phyloP scores from a whole-genome alignment of 2,113 vertebrate species.

The Pagrus major region DNA sequence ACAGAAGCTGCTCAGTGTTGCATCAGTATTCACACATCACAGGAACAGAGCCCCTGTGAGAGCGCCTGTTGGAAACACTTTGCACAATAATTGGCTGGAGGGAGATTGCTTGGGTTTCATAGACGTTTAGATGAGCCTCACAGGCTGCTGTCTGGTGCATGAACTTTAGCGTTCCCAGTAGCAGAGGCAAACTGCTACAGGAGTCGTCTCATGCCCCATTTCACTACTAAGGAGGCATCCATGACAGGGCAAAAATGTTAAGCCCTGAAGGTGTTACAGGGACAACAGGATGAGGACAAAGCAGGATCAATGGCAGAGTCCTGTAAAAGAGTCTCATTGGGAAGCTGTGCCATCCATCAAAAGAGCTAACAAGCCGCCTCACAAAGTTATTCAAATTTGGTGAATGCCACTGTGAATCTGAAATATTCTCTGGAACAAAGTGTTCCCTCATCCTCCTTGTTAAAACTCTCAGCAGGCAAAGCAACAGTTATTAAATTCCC shows the following conservation, averaged over 20 bases:
- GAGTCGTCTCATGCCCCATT: conserved; percentile 23
- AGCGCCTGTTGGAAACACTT: conserved; percentile 68
- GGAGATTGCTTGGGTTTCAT: conserved; percentile 52
- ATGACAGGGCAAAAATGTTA: conserved; percentile 7
- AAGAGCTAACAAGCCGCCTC: conserved; percentile 5
- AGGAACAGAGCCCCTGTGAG: conserved; percentile 58
- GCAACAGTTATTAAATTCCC: neutral
- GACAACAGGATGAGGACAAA: neutral
- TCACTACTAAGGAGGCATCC: conserved; percentile 8
- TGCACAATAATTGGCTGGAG: conserved; percentile 68
- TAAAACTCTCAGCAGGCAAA: conserved; percentile 23
- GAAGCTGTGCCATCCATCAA: conserved; percentile 12
- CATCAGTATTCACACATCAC: conserved; percentile 73
- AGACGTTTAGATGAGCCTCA: conserved; percentile 64
- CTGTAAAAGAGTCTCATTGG: conserved; percentile 6
- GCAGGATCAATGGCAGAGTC: neutral
- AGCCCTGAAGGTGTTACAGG: conserved; percentile 23
- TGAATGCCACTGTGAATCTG: neutral
- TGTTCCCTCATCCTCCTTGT: neutral
- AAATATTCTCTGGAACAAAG: conserved; percentile 15
- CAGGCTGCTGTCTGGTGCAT: conserved; percentile 47
- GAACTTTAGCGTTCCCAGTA: conserved; percentile 21
- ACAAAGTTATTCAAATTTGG: conserved; percentile 24
- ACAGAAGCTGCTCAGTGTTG: conserved; percentile 63
- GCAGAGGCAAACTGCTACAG: conserved; percentile 2